Evolutionary conservation across 2,888 invertebrate genomes (phyloP).

Genomic region (Neocrepidodera transversa): DNA sequence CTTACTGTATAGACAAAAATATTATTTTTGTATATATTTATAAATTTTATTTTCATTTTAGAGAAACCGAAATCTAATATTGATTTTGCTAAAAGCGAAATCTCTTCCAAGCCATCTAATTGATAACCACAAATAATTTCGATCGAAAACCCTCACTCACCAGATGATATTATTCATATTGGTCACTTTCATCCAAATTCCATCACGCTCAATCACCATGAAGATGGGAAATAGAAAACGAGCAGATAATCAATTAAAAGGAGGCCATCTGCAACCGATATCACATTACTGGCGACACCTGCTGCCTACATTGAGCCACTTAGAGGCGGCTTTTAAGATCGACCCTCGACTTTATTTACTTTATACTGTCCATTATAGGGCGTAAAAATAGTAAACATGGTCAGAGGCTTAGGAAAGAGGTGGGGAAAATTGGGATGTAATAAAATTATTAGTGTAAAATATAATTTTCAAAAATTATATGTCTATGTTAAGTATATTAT

Average conservation of each 20-base stretch:
- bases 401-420: neutral
- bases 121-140: no score
- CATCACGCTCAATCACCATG: slow-evolving; percentile 9
- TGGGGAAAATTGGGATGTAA: neutral
- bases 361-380: slow-evolving; percentile 42
- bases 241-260: slow-evolving; percentile 51
- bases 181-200: neutral
- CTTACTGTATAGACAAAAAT: no score
- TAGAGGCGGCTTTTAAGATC: slow-evolving; percentile 46
- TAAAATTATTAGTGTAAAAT: no score
- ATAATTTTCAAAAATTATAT: no score
- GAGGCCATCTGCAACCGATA: slow-evolving; percentile 53
- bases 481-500: no score
- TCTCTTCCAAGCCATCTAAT: no score
- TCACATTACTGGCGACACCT: slow-evolving; percentile 48
- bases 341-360: slow-evolving; percentile 46
- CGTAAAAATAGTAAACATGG: slow-evolving; percentile 27
- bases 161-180: neutral
- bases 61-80: no score
- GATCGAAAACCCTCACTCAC: neutral
- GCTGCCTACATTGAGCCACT: slow-evolving; percentile 48
- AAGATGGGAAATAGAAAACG: slow-evolving; percentile 30
- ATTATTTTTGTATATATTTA: no score
- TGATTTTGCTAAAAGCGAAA: no score
- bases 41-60: no score